Percentiles rank a stretch among this genome's conserved stretches.
These are phyloP conservation scores for Momotus momota DNA, from an alignment of 2,797 vertebrate genomes.

Conservation along the genomic window DNA sequence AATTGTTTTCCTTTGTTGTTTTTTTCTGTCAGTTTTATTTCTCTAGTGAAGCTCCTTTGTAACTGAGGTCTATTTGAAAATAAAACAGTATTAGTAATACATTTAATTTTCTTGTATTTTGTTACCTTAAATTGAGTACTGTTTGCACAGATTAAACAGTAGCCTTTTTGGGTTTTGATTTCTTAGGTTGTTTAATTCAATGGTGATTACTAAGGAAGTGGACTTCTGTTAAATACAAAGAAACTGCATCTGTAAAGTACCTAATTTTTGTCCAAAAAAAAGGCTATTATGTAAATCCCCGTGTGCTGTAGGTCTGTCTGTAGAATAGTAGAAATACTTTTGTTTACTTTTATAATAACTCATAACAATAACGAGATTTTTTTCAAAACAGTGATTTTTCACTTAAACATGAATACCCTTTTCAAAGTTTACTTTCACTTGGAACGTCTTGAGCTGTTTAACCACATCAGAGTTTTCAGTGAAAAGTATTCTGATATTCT, in stretches of 20 bases:
- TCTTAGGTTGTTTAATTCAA: background rate
- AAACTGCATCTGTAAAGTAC: conserved; percentile 29
- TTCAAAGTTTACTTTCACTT: conserved; percentile 5
- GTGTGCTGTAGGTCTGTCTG: conserved; percentile 16
- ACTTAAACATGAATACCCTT: background rate
- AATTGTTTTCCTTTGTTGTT: background rate
- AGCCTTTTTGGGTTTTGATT: background rate
- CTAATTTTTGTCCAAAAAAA: conserved; percentile 34
- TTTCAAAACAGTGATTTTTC: background rate
- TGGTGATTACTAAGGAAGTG: conserved; percentile 49
- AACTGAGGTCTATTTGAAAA: background rate
- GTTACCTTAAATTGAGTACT: background rate
- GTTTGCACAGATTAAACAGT: background rate
- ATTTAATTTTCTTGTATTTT: background rate
- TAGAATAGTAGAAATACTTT: background rate
- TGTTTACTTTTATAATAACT: background rate
- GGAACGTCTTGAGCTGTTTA: background rate
- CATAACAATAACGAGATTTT: background rate
- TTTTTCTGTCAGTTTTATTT: background rate
- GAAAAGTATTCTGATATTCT: background rate
- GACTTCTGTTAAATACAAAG: conserved; percentile 48
- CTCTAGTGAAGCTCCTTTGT: background rate
- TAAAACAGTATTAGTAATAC: background rate
- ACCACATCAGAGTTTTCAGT: conserved; percentile 21
- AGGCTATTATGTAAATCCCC: background rate